Conservation (phyloP, 2,797 vertebrate species). For the Syndactyla subalaris region DNA sequence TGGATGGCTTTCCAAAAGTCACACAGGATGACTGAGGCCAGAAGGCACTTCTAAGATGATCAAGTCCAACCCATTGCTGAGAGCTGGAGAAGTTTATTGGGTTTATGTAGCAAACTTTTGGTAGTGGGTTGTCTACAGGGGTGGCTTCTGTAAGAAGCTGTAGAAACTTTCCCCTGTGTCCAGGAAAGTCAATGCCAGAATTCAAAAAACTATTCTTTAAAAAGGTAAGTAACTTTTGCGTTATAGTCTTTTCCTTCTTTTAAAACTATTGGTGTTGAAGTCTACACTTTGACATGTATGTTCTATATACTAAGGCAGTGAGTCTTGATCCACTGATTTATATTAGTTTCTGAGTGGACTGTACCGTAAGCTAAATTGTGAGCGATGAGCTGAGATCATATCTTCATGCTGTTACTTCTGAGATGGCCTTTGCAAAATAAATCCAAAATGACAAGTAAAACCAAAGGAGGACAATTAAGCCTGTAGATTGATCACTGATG, state of each 20-base stretch:
- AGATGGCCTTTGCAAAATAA: neutral
- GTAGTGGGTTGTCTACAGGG: neutral
- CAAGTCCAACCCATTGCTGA: neutral
- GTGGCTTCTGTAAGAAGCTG: neutral
- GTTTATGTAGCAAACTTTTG: neutral
- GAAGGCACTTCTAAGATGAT: neutral
- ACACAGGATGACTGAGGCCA: neutral
- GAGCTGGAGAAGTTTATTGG: neutral
- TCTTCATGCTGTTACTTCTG: neutral
- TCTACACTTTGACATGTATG: neutral
- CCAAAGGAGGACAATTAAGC: neutral
- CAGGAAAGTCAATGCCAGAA: neutral
- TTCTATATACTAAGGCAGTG: neutral
- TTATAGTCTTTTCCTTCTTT: neutral
- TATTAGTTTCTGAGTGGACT: neutral
- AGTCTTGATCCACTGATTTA: neutral
- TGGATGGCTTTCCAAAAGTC: neutral
- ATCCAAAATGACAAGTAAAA: neutral
- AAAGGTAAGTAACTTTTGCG: neutral
- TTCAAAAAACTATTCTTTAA: neutral
- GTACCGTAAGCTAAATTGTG: neutral
- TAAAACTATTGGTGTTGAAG: neutral
- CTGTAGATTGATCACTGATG: neutral
- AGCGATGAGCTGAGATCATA: neutral
- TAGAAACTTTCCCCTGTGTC: neutral